phyloP scores from a whole-genome alignment of 1,140 invertebrate species.

The Drosophila pectinifera region DNA sequence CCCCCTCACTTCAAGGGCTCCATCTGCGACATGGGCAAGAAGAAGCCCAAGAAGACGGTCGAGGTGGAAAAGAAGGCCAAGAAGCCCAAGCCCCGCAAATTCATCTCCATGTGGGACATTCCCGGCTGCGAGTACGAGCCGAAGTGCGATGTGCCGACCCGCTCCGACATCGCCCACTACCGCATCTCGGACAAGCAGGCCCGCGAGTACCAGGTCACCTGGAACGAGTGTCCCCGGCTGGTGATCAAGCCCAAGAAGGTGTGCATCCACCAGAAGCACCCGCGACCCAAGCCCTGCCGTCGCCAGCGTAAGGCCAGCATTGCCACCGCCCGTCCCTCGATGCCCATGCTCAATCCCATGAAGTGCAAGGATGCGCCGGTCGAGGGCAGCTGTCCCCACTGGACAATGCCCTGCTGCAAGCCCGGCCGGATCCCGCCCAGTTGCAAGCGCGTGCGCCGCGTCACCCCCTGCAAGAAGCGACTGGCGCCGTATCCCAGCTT shows the following conservation, averaged over 20 bases:
- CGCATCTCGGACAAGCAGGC: slow-evolving; percentile 55
- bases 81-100: not conserved
- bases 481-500: slow-evolving; percentile 65
- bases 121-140: slow-evolving; percentile 16
- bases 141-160: slow-evolving; percentile 28
- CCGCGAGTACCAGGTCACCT: slow-evolving; percentile 66
- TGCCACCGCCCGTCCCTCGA: slow-evolving; percentile 6
- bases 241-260: slow-evolving; percentile 66
- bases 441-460: slow-evolving; percentile 7
- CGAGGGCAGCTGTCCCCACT: slow-evolving; percentile 26
- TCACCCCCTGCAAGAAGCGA: slow-evolving; percentile 32
- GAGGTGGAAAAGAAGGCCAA: not conserved
- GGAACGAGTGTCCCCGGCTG: slow-evolving; percentile 61
- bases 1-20: slow-evolving; percentile 17
- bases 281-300: slow-evolving; percentile 21
- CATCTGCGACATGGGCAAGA: slow-evolving; percentile 22
- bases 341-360: slow-evolving; percentile 27
- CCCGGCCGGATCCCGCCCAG: slow-evolving; percentile 13
- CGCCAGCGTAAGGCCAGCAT: slow-evolving; percentile 14
- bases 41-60: slow-evolving; percentile 10
- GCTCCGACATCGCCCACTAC: slow-evolving; percentile 19
- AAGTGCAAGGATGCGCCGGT: slow-evolving; percentile 6
- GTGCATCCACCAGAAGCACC: slow-evolving; percentile 37
- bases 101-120: slow-evolving; percentile 30
- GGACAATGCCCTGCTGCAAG: slow-evolving; percentile 34